Evolutionary conservation across 1,140 invertebrate genomes (phyloP).

Genomic region (Pogonus chalceus): DNA sequence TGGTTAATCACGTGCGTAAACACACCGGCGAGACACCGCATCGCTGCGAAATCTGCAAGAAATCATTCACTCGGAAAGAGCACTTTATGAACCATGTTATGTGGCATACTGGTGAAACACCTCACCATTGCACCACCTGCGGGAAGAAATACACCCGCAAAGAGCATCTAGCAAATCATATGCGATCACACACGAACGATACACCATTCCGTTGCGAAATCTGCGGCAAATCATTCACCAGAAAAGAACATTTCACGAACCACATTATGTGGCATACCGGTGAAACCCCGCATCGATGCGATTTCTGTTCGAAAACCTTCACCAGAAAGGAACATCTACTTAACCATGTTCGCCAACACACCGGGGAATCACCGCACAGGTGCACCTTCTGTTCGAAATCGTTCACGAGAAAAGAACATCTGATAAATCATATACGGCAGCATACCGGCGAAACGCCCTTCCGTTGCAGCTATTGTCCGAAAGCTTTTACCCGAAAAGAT

Average conservation of each 20-base stretch:
- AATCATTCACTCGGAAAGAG: constrained; percentile 55
- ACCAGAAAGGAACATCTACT: constrained; percentile 71
- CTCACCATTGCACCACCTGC: constrained; percentile 62
- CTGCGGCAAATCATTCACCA: constrained; percentile 78
- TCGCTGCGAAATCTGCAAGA: constrained; percentile 62
- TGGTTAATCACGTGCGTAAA: constrained; percentile 55
- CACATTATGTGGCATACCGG: constrained; percentile 80
- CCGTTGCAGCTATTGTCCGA: constrained; percentile 76
- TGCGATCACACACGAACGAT: constrained; percentile 56
- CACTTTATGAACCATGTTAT: constrained; percentile 54
- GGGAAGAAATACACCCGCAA: constrained; percentile 69
- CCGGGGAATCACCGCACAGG: constrained; percentile 69
- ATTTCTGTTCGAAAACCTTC: constrained; percentile 75
- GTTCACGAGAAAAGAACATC: constrained; percentile 72
- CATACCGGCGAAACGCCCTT: constrained; percentile 86
- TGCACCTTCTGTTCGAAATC: constrained; percentile 74
- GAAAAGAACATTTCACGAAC: constrained; percentile 77
- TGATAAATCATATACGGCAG: constrained; percentile 70
- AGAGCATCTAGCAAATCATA: constrained; percentile 65
- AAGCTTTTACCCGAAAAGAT: constrained; percentile 78
- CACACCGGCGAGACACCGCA: constrained; percentile 66
- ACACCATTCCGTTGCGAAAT: constrained; percentile 57
- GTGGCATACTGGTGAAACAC: constrained; percentile 62
- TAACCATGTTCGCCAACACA: constrained; percentile 75
- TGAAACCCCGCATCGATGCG: constrained; percentile 76